Conservation (phyloP, 2,888 invertebrate genomes). For the Pterostichus madidus region DNA sequence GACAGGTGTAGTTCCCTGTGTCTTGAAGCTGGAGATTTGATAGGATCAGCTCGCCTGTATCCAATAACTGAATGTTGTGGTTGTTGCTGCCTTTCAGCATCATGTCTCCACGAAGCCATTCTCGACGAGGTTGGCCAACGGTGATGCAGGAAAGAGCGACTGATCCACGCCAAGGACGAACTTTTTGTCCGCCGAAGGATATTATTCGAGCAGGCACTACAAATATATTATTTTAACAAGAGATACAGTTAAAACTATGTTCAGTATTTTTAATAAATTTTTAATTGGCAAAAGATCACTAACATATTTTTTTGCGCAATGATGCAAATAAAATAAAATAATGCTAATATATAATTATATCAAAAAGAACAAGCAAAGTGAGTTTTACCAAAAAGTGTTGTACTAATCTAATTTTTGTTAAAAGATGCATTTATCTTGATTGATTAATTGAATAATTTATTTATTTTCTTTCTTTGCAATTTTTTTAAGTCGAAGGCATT, state of each 20-base stretch:
- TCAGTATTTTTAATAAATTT: too few relatives aligned
- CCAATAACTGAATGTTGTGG: slow-evolving; percentile 82
- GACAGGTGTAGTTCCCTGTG: slow-evolving; percentile 86
- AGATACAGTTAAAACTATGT: background rate
- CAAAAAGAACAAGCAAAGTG: too few relatives aligned
- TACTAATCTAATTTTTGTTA: too few relatives aligned
- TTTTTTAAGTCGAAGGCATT: too few relatives aligned
- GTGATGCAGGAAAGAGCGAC: slow-evolving; percentile 83
- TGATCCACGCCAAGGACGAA: slow-evolving; percentile 84
- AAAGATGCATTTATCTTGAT: too few relatives aligned
- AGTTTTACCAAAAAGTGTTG: too few relatives aligned
- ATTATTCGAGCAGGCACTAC: slow-evolving; percentile 84
- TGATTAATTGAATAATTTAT: too few relatives aligned
- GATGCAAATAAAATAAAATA: too few relatives aligned
- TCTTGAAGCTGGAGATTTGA: slow-evolving; percentile 83
- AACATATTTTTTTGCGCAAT: too few relatives aligned
- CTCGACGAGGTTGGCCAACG: slow-evolving; percentile 83
- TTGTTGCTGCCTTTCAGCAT: slow-evolving; percentile 80
- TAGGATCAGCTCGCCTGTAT: slow-evolving; percentile 83
- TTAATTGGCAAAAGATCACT: too few relatives aligned
- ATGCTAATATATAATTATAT: too few relatives aligned
- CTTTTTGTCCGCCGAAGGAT: slow-evolving; percentile 84
- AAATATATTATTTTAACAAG: slow-evolving; percentile 64
- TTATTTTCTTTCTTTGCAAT: too few relatives aligned
- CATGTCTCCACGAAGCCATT: slow-evolving; percentile 83